phyloP scores from a whole-genome alignment of 2,888 invertebrate species.

The Acanthosepion esculentum region DNA sequence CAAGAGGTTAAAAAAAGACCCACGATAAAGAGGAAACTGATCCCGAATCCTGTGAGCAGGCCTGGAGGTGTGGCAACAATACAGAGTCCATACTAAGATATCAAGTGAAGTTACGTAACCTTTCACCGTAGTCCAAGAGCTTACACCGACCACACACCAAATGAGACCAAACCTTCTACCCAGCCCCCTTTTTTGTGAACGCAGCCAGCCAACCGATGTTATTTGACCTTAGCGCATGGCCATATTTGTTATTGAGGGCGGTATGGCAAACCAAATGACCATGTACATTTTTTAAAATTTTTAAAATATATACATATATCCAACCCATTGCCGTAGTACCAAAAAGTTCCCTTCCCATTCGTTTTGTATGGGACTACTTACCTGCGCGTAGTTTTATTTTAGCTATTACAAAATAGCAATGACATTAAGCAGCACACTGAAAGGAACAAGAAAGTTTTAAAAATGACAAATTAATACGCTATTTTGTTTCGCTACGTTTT shows the following conservation, averaged over 20 bases:
- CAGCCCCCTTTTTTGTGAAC: background rate
- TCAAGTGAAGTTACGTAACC: constrained; percentile 3
- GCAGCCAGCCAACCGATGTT: background rate
- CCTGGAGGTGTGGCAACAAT: background rate
- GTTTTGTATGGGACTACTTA: constrained; percentile 35
- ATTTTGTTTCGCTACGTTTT: background rate
- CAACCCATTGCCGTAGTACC: constrained; percentile 35
- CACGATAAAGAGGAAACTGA: background rate
- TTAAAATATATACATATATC: background rate
- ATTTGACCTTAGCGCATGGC: constrained; percentile 40
- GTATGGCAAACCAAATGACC: constrained; percentile 17
- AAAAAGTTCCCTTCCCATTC: background rate
- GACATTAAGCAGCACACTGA: constrained; percentile 34
- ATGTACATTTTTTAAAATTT: background rate
- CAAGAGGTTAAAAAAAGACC: background rate
- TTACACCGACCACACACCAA: constrained; percentile 39
- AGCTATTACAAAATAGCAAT: constrained; percentile 37
- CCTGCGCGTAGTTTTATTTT: constrained; percentile 37
- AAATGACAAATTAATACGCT: background rate
- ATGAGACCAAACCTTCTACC: background rate
- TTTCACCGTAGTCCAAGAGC: constrained; percentile 40
- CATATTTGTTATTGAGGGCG: background rate
- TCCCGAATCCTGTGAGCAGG: background rate
- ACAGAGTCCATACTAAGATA: background rate
- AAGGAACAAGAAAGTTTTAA: constrained; percentile 38